Evolutionary conservation across 2,113 vertebrate genomes (phyloP).

Genomic region (Eudyptes chrysolophus): DNA sequence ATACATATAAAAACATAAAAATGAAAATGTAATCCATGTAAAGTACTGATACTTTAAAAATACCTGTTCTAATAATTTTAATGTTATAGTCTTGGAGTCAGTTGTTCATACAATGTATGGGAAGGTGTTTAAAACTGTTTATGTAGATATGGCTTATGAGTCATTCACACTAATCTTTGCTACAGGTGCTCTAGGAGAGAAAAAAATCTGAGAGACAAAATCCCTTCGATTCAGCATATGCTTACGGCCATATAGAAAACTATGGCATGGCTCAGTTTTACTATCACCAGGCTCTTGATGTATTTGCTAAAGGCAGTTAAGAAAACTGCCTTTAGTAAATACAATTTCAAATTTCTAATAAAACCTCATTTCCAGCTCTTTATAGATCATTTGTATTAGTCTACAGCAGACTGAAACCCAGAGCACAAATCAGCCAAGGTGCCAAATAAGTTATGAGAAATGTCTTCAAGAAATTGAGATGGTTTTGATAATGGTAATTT

Average conservation of each 20-base stretch:
- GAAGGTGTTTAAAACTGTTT: neutral
- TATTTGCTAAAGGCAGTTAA: conserved; percentile 26
- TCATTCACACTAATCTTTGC: neutral
- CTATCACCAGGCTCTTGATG: neutral
- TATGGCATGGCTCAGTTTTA: neutral
- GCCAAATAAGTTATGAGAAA: neutral
- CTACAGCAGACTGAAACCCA: neutral
- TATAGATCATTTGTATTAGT: neutral
- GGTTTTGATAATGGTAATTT: neutral
- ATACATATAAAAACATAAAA: neutral
- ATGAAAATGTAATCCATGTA: neutral
- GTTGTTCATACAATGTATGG: neutral
- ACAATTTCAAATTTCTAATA: neutral
- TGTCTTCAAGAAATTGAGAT: neutral
- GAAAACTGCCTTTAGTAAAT: neutral
- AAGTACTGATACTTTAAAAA: neutral
- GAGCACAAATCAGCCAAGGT: neutral
- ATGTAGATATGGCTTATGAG: neutral
- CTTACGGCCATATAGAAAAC: neutral
- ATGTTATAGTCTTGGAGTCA: neutral
- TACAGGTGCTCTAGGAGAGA: neutral
- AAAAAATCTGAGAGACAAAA: neutral
- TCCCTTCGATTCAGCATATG: neutral
- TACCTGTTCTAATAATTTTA: neutral
- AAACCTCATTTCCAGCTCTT: neutral